These are phyloP conservation scores for Capitulum mitella DNA, from an alignment of 2,888 invertebrate species.

Conservation along the genomic window DNA sequence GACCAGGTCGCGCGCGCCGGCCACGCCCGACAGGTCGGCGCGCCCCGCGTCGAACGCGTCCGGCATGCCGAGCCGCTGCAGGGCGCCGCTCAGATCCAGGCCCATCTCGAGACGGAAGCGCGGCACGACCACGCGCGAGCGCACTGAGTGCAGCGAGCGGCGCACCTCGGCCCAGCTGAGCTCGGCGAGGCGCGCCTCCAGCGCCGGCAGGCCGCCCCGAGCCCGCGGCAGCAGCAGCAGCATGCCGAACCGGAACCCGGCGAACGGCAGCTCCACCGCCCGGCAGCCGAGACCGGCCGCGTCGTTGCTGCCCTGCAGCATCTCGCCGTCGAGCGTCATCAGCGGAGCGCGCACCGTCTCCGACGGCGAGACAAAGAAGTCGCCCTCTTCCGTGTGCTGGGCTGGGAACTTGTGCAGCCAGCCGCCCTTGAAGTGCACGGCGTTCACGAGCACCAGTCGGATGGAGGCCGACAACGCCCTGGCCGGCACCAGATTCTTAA, in stretches of 20 bases:
- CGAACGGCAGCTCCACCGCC: slow-evolving; percentile 64
- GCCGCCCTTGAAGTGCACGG: slow-evolving; percentile 75
- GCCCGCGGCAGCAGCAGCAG: slow-evolving; percentile 64
- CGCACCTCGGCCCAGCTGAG: too few relatives aligned
- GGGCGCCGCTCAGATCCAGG: slow-evolving; percentile 55
- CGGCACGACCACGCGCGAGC: slow-evolving; percentile 55
- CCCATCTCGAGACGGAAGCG: slow-evolving; percentile 71
- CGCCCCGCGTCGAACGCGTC: slow-evolving; percentile 53
- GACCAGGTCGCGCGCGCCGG: slow-evolving; percentile 48
- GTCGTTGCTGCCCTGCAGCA: slow-evolving; percentile 48
- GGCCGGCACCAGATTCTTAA: slow-evolving; percentile 57
- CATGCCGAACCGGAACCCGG: slow-evolving; percentile 61
- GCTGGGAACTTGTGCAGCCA: slow-evolving; percentile 67
- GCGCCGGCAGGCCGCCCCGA: slow-evolving; percentile 55
- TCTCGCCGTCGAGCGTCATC: slow-evolving; percentile 48
- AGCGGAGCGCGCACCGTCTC: slow-evolving; percentile 66
- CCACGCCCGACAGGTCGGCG: slow-evolving; percentile 60
- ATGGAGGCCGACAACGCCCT: slow-evolving; percentile 53
- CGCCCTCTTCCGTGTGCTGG: slow-evolving; percentile 60
- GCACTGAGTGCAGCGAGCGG: too few relatives aligned
- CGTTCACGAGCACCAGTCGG: slow-evolving; percentile 68
- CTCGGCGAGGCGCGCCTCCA: slow-evolving; percentile 59
- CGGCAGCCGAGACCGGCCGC: slow-evolving; percentile 60
- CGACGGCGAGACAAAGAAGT: slow-evolving; percentile 64
- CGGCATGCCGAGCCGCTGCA: slow-evolving; percentile 62